A percentile compares a stretch with the other conserved stretches of the same genome.
Evolutionary conservation across 2,888 invertebrate species (phyloP).

Genomic region (Argyra leucocephala): DNA sequence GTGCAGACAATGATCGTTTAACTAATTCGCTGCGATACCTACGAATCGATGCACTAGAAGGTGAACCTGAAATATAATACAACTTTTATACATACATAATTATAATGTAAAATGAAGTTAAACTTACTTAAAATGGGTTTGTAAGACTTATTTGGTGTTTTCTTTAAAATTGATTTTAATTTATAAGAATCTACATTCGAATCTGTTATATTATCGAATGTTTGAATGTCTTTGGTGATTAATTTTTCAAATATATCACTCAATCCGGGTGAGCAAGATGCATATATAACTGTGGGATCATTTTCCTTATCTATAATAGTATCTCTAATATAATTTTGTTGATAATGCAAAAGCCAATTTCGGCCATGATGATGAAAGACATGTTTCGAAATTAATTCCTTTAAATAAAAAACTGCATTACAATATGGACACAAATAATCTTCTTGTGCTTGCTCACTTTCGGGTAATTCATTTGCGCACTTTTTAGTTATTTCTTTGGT

Average conservation of each 20-base stretch:
- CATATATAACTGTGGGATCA: conserved; percentile 21
- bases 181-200: conserved; percentile 11
- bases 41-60: conserved; percentile 20
- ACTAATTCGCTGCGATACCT: conserved; percentile 18
- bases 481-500: conserved; percentile 14
- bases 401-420: conserved; percentile 21
- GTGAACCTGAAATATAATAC: conserved; percentile 22
- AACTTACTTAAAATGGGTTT: not conserved
- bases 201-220: no score
- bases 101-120: no score
- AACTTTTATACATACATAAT: not conserved
- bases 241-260: conserved; percentile 24
- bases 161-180: conserved; percentile 24
- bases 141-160: conserved; percentile 18
- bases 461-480: conserved; percentile 2
- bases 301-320: conserved; percentile 14
- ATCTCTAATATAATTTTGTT: conserved; percentile 9
- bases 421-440: conserved; percentile 22
- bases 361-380: conserved; percentile 22
- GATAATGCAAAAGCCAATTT: conserved; percentile 22
- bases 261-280: conserved; percentile 23
- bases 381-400: conserved; percentile 23
- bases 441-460: conserved; percentile 12
- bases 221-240: conserved; percentile 11
- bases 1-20: conserved; percentile 20